Conservation (phyloP, 1,140 invertebrate genomes). For the Panulirus ornatus region DNA sequence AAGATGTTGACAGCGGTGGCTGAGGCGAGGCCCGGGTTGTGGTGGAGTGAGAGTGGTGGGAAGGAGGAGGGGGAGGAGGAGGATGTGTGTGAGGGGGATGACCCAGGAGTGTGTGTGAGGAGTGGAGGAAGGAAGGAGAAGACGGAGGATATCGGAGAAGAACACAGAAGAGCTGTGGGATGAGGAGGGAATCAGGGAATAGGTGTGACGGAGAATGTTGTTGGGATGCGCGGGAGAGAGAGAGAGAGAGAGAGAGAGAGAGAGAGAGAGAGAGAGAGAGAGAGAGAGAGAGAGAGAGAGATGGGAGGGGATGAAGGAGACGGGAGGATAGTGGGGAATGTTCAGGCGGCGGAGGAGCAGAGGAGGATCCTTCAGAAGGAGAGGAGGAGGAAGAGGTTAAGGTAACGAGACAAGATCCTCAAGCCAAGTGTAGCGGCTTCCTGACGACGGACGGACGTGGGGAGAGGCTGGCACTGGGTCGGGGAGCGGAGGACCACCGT, state of each 20-base stretch:
- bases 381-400: conserved; percentile 31
- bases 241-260: background rate
- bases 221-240: background rate
- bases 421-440: no score
- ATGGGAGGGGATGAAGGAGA: background rate
- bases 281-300: background rate
- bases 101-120: no score
- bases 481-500: no score
- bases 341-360: background rate
- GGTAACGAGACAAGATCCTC: conserved; percentile 11
- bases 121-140: no score
- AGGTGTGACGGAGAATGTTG: no score
- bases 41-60: no score
- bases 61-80: background rate
- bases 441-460: background rate
- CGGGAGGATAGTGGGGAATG: background rate
- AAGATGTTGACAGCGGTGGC: no score
- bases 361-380: conserved; percentile 19
- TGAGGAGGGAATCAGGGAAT: no score
- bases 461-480: background rate
- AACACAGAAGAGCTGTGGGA: no score
- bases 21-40: no score
- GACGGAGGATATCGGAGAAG: no score
- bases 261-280: background rate
- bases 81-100: no score